Conservation (phyloP, 2,113 vertebrate genomes). For the Acanthisitta chloris region DNA sequence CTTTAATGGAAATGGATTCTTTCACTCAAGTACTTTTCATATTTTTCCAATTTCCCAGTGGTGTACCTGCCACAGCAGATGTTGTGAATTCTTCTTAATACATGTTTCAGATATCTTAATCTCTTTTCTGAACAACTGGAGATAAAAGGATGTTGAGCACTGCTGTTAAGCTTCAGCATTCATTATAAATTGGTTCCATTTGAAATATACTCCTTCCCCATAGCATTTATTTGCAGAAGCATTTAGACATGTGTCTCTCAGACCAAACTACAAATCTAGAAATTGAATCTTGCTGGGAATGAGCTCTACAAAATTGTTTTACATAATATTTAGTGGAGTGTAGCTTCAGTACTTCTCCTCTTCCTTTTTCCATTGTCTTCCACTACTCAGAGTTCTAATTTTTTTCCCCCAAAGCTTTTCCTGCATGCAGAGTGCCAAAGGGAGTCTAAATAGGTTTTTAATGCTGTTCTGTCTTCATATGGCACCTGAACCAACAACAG, state of each 20-base stretch:
- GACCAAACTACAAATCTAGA: background rate
- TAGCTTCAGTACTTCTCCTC: background rate
- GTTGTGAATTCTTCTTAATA: background rate
- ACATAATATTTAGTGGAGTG: background rate
- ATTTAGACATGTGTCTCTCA: background rate
- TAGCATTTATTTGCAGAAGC: background rate
- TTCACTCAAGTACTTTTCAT: background rate
- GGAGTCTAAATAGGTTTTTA: background rate
- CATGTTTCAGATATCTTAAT: background rate
- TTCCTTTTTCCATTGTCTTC: background rate
- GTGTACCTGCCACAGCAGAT: background rate
- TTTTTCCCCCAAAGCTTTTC: background rate
- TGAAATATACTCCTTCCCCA: background rate
- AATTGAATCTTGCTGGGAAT: background rate
- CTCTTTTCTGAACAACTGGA: background rate
- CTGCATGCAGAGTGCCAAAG: background rate
- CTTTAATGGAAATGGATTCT: background rate
- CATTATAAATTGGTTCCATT: background rate
- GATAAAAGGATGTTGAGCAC: background rate
- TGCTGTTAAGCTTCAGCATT: background rate
- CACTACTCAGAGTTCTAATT: background rate
- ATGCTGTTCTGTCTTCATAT: background rate
- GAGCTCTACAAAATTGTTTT: background rate
- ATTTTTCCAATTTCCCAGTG: background rate
- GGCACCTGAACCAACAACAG: background rate